A percentile compares a stretch with the other conserved stretches of the same genome.
phyloP scores from a whole-genome alignment of 2,113 vertebrate genomes.

The Chroicocephalus ridibundus region DNA sequence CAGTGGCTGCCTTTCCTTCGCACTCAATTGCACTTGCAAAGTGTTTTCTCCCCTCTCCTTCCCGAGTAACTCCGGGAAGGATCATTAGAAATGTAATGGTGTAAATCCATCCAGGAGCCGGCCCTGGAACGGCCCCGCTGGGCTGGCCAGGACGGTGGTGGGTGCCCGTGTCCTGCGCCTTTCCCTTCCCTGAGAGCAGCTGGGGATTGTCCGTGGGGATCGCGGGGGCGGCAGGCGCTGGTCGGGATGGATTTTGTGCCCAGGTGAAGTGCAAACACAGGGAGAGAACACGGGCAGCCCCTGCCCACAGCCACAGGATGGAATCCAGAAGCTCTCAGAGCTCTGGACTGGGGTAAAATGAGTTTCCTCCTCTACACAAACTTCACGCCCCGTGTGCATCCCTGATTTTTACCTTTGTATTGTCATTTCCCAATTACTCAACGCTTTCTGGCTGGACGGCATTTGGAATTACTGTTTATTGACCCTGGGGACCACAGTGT shows the following conservation, averaged over 20 bases:
- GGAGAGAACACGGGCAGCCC: neutral
- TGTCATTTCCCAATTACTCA: neutral
- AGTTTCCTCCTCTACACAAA: neutral
- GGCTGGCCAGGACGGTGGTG: neutral
- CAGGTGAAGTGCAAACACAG: neutral
- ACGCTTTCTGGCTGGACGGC: neutral
- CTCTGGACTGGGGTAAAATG: neutral
- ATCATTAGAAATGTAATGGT: neutral
- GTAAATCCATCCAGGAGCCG: neutral
- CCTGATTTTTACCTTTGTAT: neutral
- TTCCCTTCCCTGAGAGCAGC: neutral
- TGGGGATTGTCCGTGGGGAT: neutral
- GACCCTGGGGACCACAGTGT: neutral
- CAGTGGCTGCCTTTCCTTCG: neutral
- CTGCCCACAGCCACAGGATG: rapidly evolving
- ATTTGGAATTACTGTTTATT: neutral
- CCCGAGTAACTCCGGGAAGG: rapidly evolving
- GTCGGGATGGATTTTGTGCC: neutral
- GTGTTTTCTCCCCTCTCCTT: neutral
- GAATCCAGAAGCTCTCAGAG: neutral
- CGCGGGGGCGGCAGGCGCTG: rapidly evolving
- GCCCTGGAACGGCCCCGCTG: no score
- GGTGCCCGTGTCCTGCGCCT: neutral
- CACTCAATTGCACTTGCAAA: rapidly evolving
- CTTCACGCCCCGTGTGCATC: neutral